A percentile compares a stretch with the other conserved stretches of the same genome.
Conservation (phyloP, 2,797 vertebrate genomes). For the Chelonia mydas region DNA sequence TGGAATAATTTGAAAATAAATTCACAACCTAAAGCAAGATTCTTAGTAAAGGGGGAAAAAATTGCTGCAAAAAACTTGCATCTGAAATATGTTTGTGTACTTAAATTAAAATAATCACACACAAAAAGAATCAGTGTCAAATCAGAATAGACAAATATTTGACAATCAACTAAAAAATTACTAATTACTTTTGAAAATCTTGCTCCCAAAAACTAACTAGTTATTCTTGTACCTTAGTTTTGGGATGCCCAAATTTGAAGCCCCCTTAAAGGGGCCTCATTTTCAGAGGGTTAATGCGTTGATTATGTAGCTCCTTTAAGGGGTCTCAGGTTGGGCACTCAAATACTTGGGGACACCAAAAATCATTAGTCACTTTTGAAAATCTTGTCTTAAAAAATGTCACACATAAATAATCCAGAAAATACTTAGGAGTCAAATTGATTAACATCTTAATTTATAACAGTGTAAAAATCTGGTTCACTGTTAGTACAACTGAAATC, state of each 20-base stretch:
- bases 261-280: not conserved
- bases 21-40: too few species aligned
- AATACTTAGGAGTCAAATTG: slow-evolving; percentile 16
- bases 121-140: not conserved
- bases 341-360: slow-evolving; percentile 1
- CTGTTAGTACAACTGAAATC: slow-evolving; percentile 27
- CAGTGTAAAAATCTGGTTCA: not conserved
- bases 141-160: not conserved
- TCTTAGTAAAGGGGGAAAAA: too few species aligned
- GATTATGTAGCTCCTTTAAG: slow-evolving; percentile 3
- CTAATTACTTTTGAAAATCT: not conserved
- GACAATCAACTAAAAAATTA: not conserved
- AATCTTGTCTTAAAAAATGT: not conserved
- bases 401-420: not conserved
- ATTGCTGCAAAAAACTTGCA: too few species aligned
- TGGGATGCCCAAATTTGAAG: slow-evolving; percentile 1
- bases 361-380: slow-evolving; percentile 39
- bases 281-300: not conserved
- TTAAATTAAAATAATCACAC: not conserved
- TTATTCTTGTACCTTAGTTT: not conserved
- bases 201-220: not conserved
- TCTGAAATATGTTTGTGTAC: not conserved
- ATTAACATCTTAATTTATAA: slow-evolving; percentile 10
- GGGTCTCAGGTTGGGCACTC: not conserved
- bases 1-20: too few species aligned